These are phyloP conservation scores for Bugula neritina DNA, from an alignment of 2,888 invertebrate species.

Conservation along the genomic window DNA sequence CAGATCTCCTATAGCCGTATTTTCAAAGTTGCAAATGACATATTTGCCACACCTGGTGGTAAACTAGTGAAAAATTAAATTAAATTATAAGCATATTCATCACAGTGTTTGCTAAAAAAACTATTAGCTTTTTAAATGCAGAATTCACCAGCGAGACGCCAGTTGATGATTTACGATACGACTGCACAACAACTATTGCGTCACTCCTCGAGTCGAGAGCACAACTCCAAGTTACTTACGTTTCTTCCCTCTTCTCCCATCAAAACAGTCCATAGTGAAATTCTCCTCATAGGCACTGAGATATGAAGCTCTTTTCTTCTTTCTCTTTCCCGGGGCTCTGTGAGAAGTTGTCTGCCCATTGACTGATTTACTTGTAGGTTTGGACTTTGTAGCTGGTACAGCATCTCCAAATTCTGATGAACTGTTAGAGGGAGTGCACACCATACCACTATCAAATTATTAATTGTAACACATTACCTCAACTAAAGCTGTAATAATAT, in stretches of 20 bases:
- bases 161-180: no score
- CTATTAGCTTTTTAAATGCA: no score
- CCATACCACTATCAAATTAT: background rate
- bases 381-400: background rate
- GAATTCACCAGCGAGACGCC: no score
- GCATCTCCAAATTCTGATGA: background rate
- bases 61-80: no score
- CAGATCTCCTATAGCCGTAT: no score
- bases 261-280: slow-evolving; percentile 9
- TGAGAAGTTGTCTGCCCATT: background rate
- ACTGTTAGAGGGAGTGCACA: background rate
- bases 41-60: no score
- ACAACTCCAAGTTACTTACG: no score
- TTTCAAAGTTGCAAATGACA: no score
- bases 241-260: background rate
- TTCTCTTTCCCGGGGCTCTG: slow-evolving; percentile 12
- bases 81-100: no score
- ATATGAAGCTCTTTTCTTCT: slow-evolving; percentile 22
- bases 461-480: background rate
- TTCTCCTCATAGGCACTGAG: slow-evolving; percentile 25
- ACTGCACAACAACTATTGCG: no score
- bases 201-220: no score
- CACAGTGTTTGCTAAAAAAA: no score
- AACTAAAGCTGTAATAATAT: background rate
- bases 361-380: background rate